phyloP scores from a whole-genome alignment of 2,113 vertebrate species.

The Varanus komodoensis region DNA sequence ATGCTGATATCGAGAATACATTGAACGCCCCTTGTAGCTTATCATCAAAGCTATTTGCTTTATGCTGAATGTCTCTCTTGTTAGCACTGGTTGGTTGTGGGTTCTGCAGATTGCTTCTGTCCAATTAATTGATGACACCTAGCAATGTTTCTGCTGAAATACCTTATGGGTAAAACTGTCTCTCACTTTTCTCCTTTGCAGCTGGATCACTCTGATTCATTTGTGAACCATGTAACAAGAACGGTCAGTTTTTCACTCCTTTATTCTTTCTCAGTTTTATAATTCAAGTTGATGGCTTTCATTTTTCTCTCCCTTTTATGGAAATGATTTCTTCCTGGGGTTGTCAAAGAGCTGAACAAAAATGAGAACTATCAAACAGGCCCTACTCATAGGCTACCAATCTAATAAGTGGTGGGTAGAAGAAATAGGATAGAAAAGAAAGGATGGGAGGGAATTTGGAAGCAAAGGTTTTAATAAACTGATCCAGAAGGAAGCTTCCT shows the following conservation, averaged over 20 bases:
- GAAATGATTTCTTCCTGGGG: rapidly evolving
- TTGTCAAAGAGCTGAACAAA: rapidly evolving
- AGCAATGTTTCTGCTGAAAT: not conserved
- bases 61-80: not conserved
- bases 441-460: not conserved
- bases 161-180: not conserved
- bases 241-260: constrained; percentile 18
- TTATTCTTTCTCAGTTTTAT: constrained; percentile 32
- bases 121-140: not conserved
- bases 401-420: not conserved
- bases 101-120: not conserved
- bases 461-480: not conserved
- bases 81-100: not conserved
- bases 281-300: not conserved
- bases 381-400: not conserved
- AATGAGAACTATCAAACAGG: not conserved
- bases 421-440: not conserved
- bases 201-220: constrained; percentile 42
- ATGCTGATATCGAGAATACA: too few species aligned
- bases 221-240: constrained; percentile 57
- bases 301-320: constrained; percentile 18
- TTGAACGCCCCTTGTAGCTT: too few species aligned
- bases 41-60: not conserved
- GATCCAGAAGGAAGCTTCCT: not conserved
- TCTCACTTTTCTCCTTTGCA: constrained; percentile 36